Percentiles rank a stretch among this genome's conserved stretches.
These are phyloP conservation scores for Ischnura elegans DNA, from an alignment of 2,888 invertebrate genomes.

Conservation along the genomic window DNA sequence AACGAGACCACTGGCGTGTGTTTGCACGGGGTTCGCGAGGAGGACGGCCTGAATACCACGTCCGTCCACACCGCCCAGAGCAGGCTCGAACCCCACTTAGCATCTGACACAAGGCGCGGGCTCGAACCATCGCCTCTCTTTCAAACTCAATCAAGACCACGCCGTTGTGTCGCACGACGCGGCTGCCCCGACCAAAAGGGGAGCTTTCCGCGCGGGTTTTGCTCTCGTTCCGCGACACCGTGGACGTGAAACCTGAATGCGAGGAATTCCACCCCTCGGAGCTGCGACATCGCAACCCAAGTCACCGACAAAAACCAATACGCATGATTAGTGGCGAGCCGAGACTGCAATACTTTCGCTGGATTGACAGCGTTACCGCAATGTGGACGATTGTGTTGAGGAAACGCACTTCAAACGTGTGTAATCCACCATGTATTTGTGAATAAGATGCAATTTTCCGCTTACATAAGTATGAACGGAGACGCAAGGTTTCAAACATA, in stretches of 20 bases:
- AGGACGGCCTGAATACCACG: conserved; percentile 46
- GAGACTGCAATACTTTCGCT: too few species aligned
- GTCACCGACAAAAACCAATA: too few species aligned
- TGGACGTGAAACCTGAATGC: conserved; percentile 26
- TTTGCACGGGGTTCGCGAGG: not conserved
- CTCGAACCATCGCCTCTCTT: conserved; percentile 1
- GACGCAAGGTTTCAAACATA: too few species aligned
- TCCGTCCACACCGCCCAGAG: not conserved
- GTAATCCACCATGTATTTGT: too few species aligned
- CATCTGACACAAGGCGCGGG: conserved; percentile 17
- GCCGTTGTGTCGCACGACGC: not conserved
- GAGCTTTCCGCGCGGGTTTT: not conserved
- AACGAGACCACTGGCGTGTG: not conserved
- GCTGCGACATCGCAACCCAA: too few species aligned
- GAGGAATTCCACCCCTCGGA: not conserved
- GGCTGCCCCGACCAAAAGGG: conserved; percentile 12
- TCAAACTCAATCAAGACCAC: conserved; percentile 54
- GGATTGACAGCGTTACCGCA: too few species aligned
- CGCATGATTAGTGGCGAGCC: too few species aligned
- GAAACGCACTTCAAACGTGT: too few species aligned
- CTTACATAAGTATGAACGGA: too few species aligned
- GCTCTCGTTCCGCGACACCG: conserved; percentile 48
- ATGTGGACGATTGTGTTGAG: too few species aligned
- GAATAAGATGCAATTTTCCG: too few species aligned
- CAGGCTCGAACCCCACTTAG: conserved; percentile 35